These are phyloP conservation scores for Amblyornis subalaris DNA, from an alignment of 2,113 vertebrate genomes.

Conservation along the genomic window DNA sequence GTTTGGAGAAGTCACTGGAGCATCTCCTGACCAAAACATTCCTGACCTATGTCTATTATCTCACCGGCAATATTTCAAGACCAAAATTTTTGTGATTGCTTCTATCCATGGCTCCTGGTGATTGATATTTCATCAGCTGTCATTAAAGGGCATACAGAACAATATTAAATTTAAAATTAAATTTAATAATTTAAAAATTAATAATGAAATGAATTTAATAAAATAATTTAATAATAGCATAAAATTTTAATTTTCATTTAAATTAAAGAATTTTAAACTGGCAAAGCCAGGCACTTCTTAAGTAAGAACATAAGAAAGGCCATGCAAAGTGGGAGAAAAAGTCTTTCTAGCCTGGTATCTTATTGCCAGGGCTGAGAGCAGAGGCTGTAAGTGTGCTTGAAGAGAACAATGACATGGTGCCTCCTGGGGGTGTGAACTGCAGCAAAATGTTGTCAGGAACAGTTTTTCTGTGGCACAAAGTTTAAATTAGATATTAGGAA, in stretches of 20 bases:
- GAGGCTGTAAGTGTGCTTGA: neutral
- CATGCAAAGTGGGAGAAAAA: neutral
- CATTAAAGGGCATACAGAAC: neutral
- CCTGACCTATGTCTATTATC: accelerated
- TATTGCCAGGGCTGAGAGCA: neutral
- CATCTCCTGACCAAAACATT: neutral
- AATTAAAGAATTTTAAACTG: neutral
- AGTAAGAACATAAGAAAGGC: neutral
- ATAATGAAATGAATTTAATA: neutral
- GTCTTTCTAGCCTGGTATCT: neutral
- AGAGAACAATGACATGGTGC: neutral
- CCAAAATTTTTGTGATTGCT: neutral
- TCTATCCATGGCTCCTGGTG: neutral
- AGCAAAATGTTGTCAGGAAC: neutral
- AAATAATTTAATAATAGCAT: neutral
- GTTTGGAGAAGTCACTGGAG: neutral
- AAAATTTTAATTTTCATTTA: neutral
- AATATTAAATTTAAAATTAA: neutral
- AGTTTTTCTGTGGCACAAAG: neutral
- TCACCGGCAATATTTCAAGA: neutral
- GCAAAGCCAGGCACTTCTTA: neutral
- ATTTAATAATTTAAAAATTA: neutral
- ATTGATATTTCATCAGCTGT: neutral
- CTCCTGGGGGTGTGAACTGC: neutral
- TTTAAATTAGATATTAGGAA: neutral